These are phyloP conservation scores for Sebastes cheni DNA, from an alignment of 2,797 vertebrate species.

Conservation along the genomic window DNA sequence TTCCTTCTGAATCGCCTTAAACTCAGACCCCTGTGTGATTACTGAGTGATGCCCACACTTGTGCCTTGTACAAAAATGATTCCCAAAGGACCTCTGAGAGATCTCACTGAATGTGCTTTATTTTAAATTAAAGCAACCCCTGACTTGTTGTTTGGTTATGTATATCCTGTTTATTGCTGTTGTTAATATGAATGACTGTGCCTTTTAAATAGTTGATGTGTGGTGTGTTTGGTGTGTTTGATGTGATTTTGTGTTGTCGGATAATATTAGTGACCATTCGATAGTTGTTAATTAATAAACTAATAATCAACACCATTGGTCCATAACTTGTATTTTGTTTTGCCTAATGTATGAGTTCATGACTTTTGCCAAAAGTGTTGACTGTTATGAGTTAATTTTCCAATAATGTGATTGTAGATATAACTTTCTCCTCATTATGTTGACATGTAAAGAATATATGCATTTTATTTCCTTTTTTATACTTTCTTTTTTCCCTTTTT, in stretches of 20 bases:
- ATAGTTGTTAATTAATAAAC: conserved; percentile 45
- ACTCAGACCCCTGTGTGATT: conserved; percentile 31
- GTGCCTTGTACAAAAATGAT: conserved; percentile 60
- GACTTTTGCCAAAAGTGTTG: not conserved
- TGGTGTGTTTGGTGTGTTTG: conserved; percentile 8
- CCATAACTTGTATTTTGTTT: not conserved
- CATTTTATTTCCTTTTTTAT: not conserved
- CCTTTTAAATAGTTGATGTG: conserved; percentile 19
- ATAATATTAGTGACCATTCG: not conserved
- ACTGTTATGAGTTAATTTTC: not conserved
- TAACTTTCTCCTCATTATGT: not conserved
- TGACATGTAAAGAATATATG: not conserved
- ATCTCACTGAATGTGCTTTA: conserved; percentile 51
- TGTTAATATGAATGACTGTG: conserved; percentile 24
- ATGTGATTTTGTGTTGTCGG: not conserved
- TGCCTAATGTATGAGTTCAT: not conserved
- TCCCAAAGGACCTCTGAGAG: conserved; percentile 42
- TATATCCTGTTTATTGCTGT: conserved; percentile 47
- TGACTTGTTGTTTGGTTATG: conserved; percentile 34
- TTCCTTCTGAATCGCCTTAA: conserved; percentile 51
- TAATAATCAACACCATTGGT: not conserved
- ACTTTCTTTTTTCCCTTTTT: too few relatives aligned
- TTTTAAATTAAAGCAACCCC: conserved; percentile 33
- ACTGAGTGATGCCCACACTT: conserved; percentile 11
- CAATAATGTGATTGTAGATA: not conserved